Conservation (phyloP, 2,888 invertebrate species). For the Leucoptera coffeella region DNA sequence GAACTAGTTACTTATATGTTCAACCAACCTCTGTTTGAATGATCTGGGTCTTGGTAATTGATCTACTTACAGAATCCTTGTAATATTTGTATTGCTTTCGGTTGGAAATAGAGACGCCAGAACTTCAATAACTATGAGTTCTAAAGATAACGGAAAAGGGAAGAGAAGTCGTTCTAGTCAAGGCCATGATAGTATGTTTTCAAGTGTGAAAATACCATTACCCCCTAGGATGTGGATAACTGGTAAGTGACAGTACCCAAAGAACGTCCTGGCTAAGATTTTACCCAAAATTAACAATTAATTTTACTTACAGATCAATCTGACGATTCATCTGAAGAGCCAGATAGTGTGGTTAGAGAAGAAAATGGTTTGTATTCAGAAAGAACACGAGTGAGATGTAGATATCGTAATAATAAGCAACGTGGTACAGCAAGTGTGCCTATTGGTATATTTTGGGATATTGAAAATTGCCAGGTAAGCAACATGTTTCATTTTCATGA, state of each 20-base stretch:
- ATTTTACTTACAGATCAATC: constrained; percentile 22
- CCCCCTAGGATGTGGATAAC: constrained; percentile 45
- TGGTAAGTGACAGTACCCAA: constrained; percentile 16
- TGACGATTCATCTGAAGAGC: constrained; percentile 37
- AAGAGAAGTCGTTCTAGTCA: constrained; percentile 37
- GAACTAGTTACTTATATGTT: too few relatives aligned
- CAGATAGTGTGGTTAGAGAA: constrained; percentile 17
- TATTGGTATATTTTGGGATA: constrained; percentile 89
- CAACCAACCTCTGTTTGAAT: too few relatives aligned
- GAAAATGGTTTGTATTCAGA: constrained; percentile 21
- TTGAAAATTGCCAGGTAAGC: constrained; percentile 77
- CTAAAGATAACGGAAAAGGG: constrained; percentile 16
- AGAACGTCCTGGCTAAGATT: neutral
- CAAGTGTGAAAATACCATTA: constrained; percentile 43
- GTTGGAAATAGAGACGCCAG: too few relatives aligned
- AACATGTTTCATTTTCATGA: too few relatives aligned
- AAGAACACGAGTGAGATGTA: constrained; percentile 25
- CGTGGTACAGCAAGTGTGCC: constrained; percentile 32
- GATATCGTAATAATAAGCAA: constrained; percentile 32
- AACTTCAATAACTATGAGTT: constrained; percentile 15
- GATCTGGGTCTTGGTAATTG: too few relatives aligned
- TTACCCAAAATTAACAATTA: neutral
- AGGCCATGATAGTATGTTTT: constrained; percentile 21
- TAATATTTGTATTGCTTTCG: too few relatives aligned
- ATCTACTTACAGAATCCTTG: too few relatives aligned